Evolutionary conservation across 2,113 vertebrate genomes (phyloP), one percentile per base, ranked within the genome.

Genomic region (Chamaetylas fuelleborni): DNA sequence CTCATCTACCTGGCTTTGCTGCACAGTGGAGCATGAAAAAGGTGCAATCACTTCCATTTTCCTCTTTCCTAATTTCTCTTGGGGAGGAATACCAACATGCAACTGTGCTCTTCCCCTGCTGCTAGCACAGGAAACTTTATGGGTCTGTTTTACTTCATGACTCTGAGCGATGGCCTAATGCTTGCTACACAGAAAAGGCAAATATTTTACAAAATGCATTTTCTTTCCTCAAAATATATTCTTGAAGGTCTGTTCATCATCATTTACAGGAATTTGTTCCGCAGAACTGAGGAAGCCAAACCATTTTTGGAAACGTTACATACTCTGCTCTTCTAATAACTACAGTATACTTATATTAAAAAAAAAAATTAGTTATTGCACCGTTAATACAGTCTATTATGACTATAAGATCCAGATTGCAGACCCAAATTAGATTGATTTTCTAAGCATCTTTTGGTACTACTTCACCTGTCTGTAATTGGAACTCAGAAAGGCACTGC

Each of bases 111-210:
- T 54, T 38, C 14, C 8, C 16, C 28, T 38, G 40, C 17, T 82
- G 22, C 36, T 74, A 56, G 20, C 24, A 26, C 18, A 33, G 4
- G 8, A 81, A 67, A 36, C 1, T 34, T 58, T 60, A 56, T 7
- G 36, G 33, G 2, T 45, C 57, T 77, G 38, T 5, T 88, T 61
- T 40, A 38, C 22, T 26, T 34, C 36, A 26, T 14, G 12, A 50
- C 16, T 72, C 29, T 73, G 24, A 84, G 71, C 0, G 0, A 42
- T 24, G 45, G 11, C 25, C 19, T n/a, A 80, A 77, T 7, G 12
- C 8, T 64, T 80, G 14, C 40, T 76, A 40, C 40, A 69, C 14
- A 56, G 40, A 9, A 56, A 78, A 88, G 14, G 26, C 11, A 79
- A 33, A 28, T 50, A 71, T 31, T 64, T 16, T 57, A 56, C 12